phyloP scores from a whole-genome alignment of 2,113 vertebrate species.

The Solea senegalensis region DNA sequence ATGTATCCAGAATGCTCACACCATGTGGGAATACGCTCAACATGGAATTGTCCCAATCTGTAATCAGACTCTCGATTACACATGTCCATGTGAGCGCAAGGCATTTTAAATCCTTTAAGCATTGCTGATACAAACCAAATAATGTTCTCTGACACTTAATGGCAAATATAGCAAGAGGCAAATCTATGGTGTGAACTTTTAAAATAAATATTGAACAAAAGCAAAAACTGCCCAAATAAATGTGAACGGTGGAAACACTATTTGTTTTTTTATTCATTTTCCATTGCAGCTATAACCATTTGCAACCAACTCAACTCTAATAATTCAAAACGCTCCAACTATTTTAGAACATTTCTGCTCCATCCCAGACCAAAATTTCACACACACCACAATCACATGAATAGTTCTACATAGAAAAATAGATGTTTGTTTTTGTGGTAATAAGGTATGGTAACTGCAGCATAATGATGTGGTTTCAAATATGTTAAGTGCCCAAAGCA shows the following conservation, averaged over 20 bases:
- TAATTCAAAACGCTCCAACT: conserved; percentile 58
- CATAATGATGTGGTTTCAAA: conserved; percentile 41
- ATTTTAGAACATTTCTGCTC: conserved; percentile 56
- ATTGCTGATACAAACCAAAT: background rate
- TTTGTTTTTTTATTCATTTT: conserved; percentile 55
- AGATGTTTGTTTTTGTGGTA: conserved; percentile 34
- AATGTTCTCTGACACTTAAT: too few species aligned
- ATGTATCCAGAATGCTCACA: background rate
- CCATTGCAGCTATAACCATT: conserved; percentile 59
- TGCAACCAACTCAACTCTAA: conserved; percentile 52
- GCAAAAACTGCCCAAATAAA: conserved; percentile 54
- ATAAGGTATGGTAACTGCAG: conserved; percentile 37
- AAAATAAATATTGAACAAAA: conserved; percentile 46
- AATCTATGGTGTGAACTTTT: conserved; percentile 18
- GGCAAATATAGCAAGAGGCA: background rate
- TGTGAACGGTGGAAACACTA: conserved; percentile 56
- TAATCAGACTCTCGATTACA: background rate
- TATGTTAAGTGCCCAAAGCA: conserved; percentile 12
- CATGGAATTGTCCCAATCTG: background rate
- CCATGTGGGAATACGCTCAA: background rate
- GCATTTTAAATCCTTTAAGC: background rate
- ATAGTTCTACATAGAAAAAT: conserved; percentile 33
- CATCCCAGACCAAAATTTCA: conserved; percentile 53
- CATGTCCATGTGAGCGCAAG: background rate
- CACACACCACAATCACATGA: conserved; percentile 8